Base-by-base conservation (phyloP, 23 tunicate genomes). In the Halocynthia aurantium region DNA sequence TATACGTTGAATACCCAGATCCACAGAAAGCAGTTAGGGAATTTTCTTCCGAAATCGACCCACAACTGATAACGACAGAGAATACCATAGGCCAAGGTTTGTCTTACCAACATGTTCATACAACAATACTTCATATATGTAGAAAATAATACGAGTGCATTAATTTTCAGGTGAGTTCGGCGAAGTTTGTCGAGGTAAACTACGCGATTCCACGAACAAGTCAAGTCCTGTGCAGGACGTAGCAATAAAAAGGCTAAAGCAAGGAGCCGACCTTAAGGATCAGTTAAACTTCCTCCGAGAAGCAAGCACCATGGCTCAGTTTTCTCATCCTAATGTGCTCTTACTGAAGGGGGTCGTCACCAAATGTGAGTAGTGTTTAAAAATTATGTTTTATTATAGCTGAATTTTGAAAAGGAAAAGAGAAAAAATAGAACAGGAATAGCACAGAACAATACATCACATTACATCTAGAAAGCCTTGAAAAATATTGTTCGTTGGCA, bases 271-370 rank as follows among this genome's bases (percentile, higher is more conserved):
- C 54, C 49, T 65, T 10, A 65, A 65, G 17, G 90, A 85, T 79
- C 90, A 80, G 44, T 49, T 55, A 60, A 80, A 73, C 75, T 85
- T 85, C 7, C 80, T 85, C 66, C 67, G 76, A n/a, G 90, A 85
- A 50, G 90, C 90, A 5, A 73, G 78, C 51, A 80, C 84, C 58
- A 85, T 85, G 90, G 90, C 84, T 11, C 90, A 85, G 81, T 85
- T 85, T 49, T 79, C 83, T 0, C 90, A 85, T 66, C 90, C 90
- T 13, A 85, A 85, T 22, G 80, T 88, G 21, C 62, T 88, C 61
- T 74, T 53, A 20, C 72, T 88, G 10, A 84, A 88, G 72, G 95
- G 95, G 44, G 95, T 88, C 15, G 88, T 88, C 7, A 88, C 95
- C 8, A 79, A 79, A 84, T 72, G 84, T 85, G 73, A 72, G 90